Evolutionary conservation across 2,888 invertebrate species (phyloP).

Genomic region (Ectropis crepuscularia): DNA sequence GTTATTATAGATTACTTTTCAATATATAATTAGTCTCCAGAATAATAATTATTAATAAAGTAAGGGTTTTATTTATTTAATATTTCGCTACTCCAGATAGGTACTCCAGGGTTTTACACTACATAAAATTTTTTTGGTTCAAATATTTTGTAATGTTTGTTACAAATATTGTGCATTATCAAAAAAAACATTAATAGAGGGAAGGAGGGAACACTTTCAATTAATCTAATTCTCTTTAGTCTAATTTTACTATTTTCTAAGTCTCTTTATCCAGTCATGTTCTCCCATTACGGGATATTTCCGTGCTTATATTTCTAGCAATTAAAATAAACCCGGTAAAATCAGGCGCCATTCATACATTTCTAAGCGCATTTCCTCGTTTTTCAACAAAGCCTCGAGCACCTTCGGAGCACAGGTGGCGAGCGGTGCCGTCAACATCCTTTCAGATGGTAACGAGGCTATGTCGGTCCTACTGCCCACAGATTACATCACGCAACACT

Average conservation of each 20-base stretch:
- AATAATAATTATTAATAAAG: too few relatives aligned
- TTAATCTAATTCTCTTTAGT: too few relatives aligned
- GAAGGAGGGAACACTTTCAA: too few relatives aligned
- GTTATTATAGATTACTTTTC: too few relatives aligned
- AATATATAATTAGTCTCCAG: too few relatives aligned
- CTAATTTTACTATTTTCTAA: not conserved
- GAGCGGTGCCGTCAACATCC: constrained; percentile 8
- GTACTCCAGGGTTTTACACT: too few relatives aligned
- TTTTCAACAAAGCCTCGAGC: constrained; percentile 9
- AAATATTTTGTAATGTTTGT: too few relatives aligned
- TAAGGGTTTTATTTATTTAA: too few relatives aligned
- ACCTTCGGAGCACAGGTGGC: not conserved
- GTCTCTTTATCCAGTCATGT: not conserved
- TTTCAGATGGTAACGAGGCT: constrained; percentile 19
- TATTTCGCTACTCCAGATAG: too few relatives aligned
- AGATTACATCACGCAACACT: constrained; percentile 7
- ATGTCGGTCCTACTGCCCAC: constrained; percentile 8
- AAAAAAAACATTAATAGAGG: too few relatives aligned
- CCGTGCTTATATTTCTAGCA: not conserved
- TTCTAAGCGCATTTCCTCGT: constrained; percentile 9
- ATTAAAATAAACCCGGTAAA: not conserved
- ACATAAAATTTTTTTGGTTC: too few relatives aligned
- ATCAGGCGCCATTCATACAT: not conserved
- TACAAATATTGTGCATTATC: too few relatives aligned
- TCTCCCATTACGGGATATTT: not conserved